These are phyloP conservation scores for Drosophila mojavensis DNA, from an alignment of 1,140 invertebrate genomes.

Conservation along the genomic window DNA sequence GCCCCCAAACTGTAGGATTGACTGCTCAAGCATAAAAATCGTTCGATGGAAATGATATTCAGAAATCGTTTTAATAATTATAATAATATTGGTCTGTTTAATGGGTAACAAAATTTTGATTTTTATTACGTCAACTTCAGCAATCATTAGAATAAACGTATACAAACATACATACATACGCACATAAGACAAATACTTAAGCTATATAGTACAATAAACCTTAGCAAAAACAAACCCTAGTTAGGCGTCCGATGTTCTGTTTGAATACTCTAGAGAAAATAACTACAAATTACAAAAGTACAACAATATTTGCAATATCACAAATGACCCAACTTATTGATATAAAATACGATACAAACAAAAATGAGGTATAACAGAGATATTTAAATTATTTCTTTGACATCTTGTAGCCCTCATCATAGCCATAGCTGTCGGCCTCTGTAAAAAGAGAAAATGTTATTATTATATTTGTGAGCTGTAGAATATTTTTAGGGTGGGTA, in stretches of 20 bases:
- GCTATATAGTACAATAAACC: slow-evolving; percentile 38
- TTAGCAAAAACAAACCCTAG: slow-evolving; percentile 41
- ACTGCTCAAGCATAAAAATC: not conserved
- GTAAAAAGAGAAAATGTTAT: slow-evolving; percentile 5
- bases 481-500: not conserved
- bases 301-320: slow-evolving; percentile 79
- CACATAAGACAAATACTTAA: slow-evolving; percentile 18
- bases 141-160: slow-evolving; percentile 27
- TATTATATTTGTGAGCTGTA: not conserved
- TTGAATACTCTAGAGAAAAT: slow-evolving; percentile 22
- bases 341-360: slow-evolving; percentile 66
- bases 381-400: slow-evolving; percentile 57
- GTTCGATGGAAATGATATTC: no score
- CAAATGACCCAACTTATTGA: slow-evolving; percentile 76
- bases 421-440: slow-evolving; percentile 81
- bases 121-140: slow-evolving; percentile 35
- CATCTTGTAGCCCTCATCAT: slow-evolving; percentile 61
- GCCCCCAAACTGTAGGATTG: not conserved
- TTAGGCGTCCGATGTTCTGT: slow-evolving; percentile 31
- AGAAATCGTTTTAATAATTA: not conserved
- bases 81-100: not conserved
- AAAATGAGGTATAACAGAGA: slow-evolving; percentile 27
- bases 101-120: slow-evolving; percentile 50
- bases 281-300: slow-evolving; percentile 49
- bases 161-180: slow-evolving; percentile 11